Evolutionary conservation across 2,888 invertebrate species (phyloP), one percentile per base, ranked within the genome.

Genomic region (Anagyrus pseudococci): DNA sequence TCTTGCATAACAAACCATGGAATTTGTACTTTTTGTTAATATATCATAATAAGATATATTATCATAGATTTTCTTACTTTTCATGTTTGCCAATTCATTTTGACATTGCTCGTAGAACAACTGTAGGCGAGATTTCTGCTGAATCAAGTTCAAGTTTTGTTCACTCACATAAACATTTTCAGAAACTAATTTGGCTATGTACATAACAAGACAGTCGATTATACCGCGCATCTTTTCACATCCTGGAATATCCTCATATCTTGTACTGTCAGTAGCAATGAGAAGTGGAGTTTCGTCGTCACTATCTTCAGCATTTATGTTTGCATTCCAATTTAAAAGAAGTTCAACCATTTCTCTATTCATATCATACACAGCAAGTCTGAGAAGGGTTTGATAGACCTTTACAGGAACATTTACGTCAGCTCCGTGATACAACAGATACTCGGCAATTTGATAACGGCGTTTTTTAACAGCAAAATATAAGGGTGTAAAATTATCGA

Each of bases 321-420:
- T 60, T 15, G 65, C 62, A 40, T 66, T 59, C 62, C 62, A 66
- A 46, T 62, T 66, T 40, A 62, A 22, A 17, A 66, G 62, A 43
- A 66, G 52, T 55, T 62, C 58, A 15, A 66, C 65, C 65, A 66
- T 66, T 6, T 66, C 56, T 19, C 56, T 62, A 19, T 66, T 62
- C 58, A 66, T 62, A 8, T 66, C 62, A 52, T 62, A 66, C 7
- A 66, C 62, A 29, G 65, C 62, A 26, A 62, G 55, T 48, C 62
- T 50, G 2, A 66, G 52, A n/a, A 66, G 29, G 13, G 62, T 62
- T 41, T 66, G 65, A 37, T 62, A 66, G 55, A 52, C 49, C 41
- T 56, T 55, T 22, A 66, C 48, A 15, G 58, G 23, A 15, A 59
- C 41, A 33, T 62, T 66, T n/a, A 66, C 33, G 37, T 66, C 55